Base-by-base conservation (phyloP, 1,140 invertebrate genomes). In the Papilio dardanus region DNA sequence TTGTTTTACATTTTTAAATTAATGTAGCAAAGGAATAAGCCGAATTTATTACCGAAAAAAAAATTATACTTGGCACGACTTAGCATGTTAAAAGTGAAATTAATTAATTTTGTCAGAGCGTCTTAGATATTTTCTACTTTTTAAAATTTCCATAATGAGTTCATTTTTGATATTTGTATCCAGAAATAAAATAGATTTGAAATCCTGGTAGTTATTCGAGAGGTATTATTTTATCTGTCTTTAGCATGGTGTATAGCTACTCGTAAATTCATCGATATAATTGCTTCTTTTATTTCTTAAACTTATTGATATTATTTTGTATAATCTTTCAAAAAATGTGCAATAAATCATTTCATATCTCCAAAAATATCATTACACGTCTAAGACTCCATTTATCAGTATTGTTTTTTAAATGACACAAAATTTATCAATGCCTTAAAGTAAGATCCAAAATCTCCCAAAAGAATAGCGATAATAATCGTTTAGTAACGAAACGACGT, bases 401-500 rank as follows among this genome's bases (percentile, higher is more conserved):
- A 54, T 54, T 54, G 10, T 54, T 62, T 62, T 58, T 62, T 28
- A 62, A 62, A 28, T 62, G 54, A 28, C 10, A 62, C 12, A 62
- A 28, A 62, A 62, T 62, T 66, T 66, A 66, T 66, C 65, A 66
- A 33, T 33, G 65, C 24, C 24, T 35, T 19, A 35, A 35, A 8
- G 16, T n/a, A 66, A n/a, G 31, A 66, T 31, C 14, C 14, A 19
- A 40, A 42, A 37, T 37, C 67, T 69, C 21, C n/a, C 67, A 40
- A 40, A 69, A 69, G 67, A 69, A 69, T 69, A 21, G 67, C 71
- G 71, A 77, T 80, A 77, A 79, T 80, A 77, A 77, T 79, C 76
- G 78, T 79, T 77, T 67, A 40, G 75, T 77, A 77, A 79, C 77
- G 78, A 78, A 75, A 40, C 67, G 67, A 40, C 67, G 33, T 33